phyloP scores from a whole-genome alignment of 2,888 invertebrate genomes.

The Cyclophora punctaria region DNA sequence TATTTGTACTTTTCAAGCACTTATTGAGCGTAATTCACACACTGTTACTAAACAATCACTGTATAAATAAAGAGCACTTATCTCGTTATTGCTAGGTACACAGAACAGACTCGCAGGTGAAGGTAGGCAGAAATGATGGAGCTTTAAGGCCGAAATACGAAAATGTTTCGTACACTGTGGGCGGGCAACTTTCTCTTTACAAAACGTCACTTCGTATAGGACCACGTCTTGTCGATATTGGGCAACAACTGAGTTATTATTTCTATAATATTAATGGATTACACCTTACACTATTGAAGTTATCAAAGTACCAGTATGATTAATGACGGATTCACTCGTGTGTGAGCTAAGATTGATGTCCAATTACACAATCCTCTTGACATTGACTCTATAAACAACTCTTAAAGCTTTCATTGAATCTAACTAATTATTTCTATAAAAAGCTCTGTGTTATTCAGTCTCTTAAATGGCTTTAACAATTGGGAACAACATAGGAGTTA shows the following conservation, averaged over 20 bases:
- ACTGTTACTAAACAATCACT: slow-evolving; percentile 17
- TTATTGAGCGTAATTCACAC: slow-evolving; percentile 23
- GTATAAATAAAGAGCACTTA: slow-evolving; percentile 12
- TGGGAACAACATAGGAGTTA: too few species aligned
- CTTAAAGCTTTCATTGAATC: too few species aligned
- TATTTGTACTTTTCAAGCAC: slow-evolving; percentile 17
- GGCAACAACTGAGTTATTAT: background rate
- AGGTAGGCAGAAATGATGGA: slow-evolving; percentile 19
- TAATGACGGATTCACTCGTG: too few species aligned
- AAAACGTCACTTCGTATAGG: slow-evolving; percentile 18
- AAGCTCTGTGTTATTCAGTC: too few species aligned
- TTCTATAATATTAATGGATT: too few species aligned
- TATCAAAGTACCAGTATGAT: too few species aligned
- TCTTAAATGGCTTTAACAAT: too few species aligned
- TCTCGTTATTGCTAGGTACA: slow-evolving; percentile 2
- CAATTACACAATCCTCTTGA: too few species aligned
- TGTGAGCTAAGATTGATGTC: too few species aligned
- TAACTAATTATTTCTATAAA: too few species aligned
- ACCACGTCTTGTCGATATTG: slow-evolving; percentile 10
- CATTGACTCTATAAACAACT: too few species aligned
- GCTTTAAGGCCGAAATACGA: slow-evolving; percentile 21
- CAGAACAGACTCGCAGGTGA: slow-evolving; percentile 11
- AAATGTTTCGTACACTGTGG: slow-evolving; percentile 39
- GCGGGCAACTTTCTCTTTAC: slow-evolving; percentile 65
- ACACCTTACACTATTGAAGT: too few species aligned